Percentiles rank a stretch among this genome's conserved stretches.
Evolutionary conservation across 92 coral and sea anemone genomes (phyloP).

Genomic region (Meandrina meandrites): DNA sequence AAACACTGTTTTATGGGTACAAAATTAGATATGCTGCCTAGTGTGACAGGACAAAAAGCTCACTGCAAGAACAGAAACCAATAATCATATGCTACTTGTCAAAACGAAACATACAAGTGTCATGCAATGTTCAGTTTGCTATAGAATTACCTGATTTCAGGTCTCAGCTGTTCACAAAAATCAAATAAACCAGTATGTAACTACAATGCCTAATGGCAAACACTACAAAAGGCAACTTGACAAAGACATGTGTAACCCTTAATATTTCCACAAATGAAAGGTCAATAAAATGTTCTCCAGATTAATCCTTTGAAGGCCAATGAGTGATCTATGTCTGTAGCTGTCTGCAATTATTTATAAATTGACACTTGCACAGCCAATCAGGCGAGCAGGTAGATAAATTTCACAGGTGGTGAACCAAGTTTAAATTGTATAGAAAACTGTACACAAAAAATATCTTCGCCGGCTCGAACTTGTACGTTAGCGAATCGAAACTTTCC

Average conservation of each 20-base stretch:
- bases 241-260: constrained; percentile 42
- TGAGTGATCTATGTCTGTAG: constrained; percentile 71
- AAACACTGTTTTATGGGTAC: not conserved
- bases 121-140: not conserved
- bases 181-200: constrained; percentile 11
- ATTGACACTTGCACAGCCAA: constrained; percentile 77
- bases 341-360: constrained; percentile 73
- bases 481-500: constrained; percentile 11
- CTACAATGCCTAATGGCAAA: constrained; percentile 8
- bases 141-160: constrained; percentile 1
- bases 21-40: not conserved
- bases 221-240: constrained; percentile 6
- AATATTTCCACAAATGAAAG: constrained; percentile 42
- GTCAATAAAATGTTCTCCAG: constrained; percentile 53
- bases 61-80: not conserved
- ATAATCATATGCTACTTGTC: not conserved
- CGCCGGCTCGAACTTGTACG: constrained; percentile 41
- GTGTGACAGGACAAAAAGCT: not conserved
- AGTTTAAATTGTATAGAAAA: constrained; percentile 65
- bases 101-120: constrained; percentile 8
- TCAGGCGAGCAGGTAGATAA: constrained; percentile 58
- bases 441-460: constrained; percentile 51
- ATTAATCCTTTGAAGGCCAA: constrained; percentile 63
- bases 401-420: constrained; percentile 80
- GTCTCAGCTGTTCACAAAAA: not conserved